A percentile compares a stretch with the other conserved stretches of the same genome.
phyloP scores from a whole-genome alignment of 2,888 invertebrate species.

The Coecobrya sp. region DNA sequence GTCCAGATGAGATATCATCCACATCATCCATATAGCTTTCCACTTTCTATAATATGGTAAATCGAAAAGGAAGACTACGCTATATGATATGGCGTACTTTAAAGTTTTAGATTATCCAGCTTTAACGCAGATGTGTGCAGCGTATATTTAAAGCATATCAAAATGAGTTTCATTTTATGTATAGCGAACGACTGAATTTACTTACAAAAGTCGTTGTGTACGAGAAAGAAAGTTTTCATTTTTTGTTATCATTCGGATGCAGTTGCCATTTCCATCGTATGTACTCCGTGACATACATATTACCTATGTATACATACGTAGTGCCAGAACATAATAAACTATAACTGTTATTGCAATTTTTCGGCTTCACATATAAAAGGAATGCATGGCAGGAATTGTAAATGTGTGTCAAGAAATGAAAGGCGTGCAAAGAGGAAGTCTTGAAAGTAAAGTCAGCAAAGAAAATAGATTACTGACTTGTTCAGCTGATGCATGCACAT shows the following conservation, averaged over 20 bases:
- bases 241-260: slow-evolving; percentile 70
- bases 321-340: slow-evolving; percentile 23
- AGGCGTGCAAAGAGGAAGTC: slow-evolving; percentile 13
- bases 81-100: slow-evolving; percentile 19
- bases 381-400: slow-evolving; percentile 56
- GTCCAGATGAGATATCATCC: neutral
- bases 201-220: slow-evolving; percentile 35
- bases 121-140: neutral
- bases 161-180: slow-evolving; percentile 42
- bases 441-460: slow-evolving; percentile 57
- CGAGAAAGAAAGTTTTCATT: slow-evolving; percentile 42
- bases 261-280: slow-evolving; percentile 32
- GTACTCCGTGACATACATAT: slow-evolving; percentile 53
- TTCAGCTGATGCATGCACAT: slow-evolving; percentile 57
- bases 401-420: slow-evolving; percentile 59
- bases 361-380: slow-evolving; percentile 40
- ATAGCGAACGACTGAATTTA: slow-evolving; percentile 15
- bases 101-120: slow-evolving; percentile 24
- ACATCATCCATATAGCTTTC: neutral
- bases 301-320: slow-evolving; percentile 31
- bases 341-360: slow-evolving; percentile 56
- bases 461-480: slow-evolving; percentile 61
- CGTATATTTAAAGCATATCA: slow-evolving; percentile 51
- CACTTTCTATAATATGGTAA: neutral
- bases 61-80: neutral